Conservation (phyloP, 2,797 vertebrate genomes). For the Erpetoichthys calabaricus region DNA sequence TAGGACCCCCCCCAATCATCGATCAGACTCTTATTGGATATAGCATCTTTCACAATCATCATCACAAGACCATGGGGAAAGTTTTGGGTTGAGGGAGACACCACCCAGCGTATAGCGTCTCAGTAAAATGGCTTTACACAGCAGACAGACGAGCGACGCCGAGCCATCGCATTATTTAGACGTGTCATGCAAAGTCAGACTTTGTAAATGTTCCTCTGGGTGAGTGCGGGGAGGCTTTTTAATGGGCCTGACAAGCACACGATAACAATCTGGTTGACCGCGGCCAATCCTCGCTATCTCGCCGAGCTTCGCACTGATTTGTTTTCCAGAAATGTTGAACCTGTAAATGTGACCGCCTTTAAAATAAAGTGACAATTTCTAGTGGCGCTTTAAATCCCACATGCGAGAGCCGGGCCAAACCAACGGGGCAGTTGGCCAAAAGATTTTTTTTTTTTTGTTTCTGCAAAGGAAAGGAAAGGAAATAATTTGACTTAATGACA, state of each 20-base stretch:
- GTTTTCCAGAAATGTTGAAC: constrained; percentile 11
- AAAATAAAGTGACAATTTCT: constrained; percentile 59
- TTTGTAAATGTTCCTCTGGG: constrained; percentile 16
- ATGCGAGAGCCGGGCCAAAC: constrained; percentile 48
- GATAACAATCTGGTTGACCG: constrained; percentile 14
- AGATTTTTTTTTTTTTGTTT: constrained; percentile 42
- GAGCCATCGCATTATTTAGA: constrained; percentile 15
- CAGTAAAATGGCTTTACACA: not conserved
- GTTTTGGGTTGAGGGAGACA: too few relatives aligned
- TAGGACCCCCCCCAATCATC: too few relatives aligned
- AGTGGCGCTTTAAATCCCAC: constrained; percentile 48
- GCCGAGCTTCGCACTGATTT: constrained; percentile 4
- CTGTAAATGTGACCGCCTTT: constrained; percentile 37
- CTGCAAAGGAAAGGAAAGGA: constrained; percentile 62
- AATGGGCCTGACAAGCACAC: constrained; percentile 14
- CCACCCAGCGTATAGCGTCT: too few relatives aligned
- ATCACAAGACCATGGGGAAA: too few relatives aligned
- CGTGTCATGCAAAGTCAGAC: constrained; percentile 12
- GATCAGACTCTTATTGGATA: too few relatives aligned
- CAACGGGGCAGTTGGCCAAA: constrained; percentile 40
- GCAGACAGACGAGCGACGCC: constrained; percentile 17
- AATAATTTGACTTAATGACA: constrained; percentile 61
- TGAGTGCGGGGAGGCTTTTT: constrained; percentile 15
- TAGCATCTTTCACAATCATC: too few relatives aligned
- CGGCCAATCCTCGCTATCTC: constrained; percentile 13